Percentiles rank a stretch among this genome's conserved stretches.
Conservation (phyloP, 2,888 invertebrate genomes). For the Spilosoma lubricipeda region DNA sequence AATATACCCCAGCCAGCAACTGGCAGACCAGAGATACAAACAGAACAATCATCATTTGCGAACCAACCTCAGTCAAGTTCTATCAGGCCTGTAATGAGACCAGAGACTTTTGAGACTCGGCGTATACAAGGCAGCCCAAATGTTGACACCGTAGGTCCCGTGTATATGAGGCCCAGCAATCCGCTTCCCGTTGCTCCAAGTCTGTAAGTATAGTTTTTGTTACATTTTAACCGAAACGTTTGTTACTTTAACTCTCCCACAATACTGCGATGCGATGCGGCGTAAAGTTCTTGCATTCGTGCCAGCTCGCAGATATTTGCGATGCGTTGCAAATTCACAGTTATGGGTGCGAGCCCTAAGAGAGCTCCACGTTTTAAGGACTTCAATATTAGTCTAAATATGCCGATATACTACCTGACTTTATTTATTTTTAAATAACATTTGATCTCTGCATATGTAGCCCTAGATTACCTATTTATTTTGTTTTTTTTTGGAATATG, state of each 20-base stretch:
- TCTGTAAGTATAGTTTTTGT: constrained; percentile 66
- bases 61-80: constrained; percentile 21
- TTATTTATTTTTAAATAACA: neutral
- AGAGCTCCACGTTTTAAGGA: neutral
- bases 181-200: constrained; percentile 65
- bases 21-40: constrained; percentile 55
- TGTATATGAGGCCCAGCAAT: constrained; percentile 66
- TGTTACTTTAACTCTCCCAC: no score
- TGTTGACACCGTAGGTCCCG: constrained; percentile 61
- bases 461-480: no score
- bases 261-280: no score
- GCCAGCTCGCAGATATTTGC: no score
- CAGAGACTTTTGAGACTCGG: constrained; percentile 62
- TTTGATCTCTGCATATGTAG: neutral
- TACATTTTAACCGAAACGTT: neutral
- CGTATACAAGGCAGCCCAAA: constrained; percentile 63
- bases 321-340: no score
- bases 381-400: neutral
- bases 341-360: neutral
- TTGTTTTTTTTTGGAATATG: neutral
- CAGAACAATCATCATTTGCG: constrained; percentile 5
- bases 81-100: constrained; percentile 28
- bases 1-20: constrained; percentile 65
- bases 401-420: neutral
- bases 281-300: no score